Evolutionary conservation across 2,888 invertebrate genomes (phyloP).

Genomic region (Rhingia rostrata): DNA sequence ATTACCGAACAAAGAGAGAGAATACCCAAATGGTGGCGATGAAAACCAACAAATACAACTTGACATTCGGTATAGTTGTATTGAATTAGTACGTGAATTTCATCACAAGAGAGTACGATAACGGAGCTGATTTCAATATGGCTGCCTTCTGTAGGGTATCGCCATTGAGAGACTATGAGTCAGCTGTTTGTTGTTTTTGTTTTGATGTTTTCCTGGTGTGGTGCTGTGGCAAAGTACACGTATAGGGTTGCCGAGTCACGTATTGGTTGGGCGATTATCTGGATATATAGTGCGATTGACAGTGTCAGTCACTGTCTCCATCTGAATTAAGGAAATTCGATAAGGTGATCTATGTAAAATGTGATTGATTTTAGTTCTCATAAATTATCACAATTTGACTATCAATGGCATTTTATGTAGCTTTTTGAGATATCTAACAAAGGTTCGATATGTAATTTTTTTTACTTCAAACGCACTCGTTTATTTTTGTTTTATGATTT

Average conservation of each 20-base stretch:
- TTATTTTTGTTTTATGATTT: too few species aligned
- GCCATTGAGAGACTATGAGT: conserved; percentile 70
- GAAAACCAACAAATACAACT: neutral
- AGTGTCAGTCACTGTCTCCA: too few species aligned
- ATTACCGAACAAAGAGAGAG: conserved; percentile 3
- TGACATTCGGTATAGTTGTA: neutral
- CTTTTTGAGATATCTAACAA: too few species aligned
- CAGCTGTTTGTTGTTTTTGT: conserved; percentile 80
- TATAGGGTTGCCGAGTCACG: conserved; percentile 77
- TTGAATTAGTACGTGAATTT: conserved; percentile 18
- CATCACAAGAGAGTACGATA: conserved; percentile 45
- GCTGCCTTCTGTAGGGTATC: conserved; percentile 61
- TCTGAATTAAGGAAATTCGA: too few species aligned
- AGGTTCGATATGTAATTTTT: too few species aligned
- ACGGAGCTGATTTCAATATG: conserved; percentile 41
- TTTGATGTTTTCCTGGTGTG: conserved; percentile 58
- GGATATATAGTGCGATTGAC: neutral
- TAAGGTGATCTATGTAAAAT: too few species aligned
- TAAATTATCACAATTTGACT: too few species aligned
- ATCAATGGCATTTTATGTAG: too few species aligned
- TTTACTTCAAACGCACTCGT: too few species aligned
- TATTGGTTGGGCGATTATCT: neutral
- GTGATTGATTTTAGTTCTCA: too few species aligned
- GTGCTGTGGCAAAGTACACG: conserved; percentile 53
- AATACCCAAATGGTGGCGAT: conserved; percentile 6